phyloP scores from a whole-genome alignment of 2,888 invertebrate species.

The Dynastes hyllus region DNA sequence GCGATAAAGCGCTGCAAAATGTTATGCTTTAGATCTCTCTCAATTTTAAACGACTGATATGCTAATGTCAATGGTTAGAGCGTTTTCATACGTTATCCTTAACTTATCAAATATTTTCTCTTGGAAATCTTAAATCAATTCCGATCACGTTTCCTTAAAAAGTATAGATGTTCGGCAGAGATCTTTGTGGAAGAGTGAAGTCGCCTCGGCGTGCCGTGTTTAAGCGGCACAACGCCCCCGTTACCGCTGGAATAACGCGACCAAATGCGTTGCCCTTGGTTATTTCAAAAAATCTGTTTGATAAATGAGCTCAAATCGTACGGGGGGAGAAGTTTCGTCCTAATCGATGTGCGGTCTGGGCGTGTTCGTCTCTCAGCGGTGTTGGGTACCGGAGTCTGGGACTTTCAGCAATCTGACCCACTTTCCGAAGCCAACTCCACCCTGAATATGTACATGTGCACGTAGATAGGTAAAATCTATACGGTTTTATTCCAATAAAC shows the following conservation, averaged over 20 bases:
- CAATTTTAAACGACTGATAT: too few relatives aligned
- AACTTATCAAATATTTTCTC: background rate
- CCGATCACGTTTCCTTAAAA: background rate
- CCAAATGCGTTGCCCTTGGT: slow-evolving; percentile 27
- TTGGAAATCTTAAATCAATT: background rate
- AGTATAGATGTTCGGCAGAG: background rate
- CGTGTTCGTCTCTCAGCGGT: slow-evolving; percentile 49
- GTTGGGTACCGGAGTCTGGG: slow-evolving; percentile 43
- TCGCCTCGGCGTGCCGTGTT: background rate
- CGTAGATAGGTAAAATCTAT: background rate
- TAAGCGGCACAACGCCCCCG: background rate
- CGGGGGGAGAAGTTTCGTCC: slow-evolving; percentile 29
- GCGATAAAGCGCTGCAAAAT: too few relatives aligned
- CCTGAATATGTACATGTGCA: background rate
- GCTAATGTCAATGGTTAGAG: too few relatives aligned
- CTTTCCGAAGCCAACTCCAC: slow-evolving; percentile 42
- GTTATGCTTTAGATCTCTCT: too few relatives aligned
- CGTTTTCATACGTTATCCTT: too few relatives aligned
- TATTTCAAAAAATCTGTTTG: slow-evolving; percentile 38
- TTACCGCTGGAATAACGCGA: background rate
- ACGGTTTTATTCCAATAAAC: background rate
- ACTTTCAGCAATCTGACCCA: slow-evolving; percentile 45
- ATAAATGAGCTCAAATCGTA: slow-evolving; percentile 25
- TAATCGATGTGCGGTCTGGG: slow-evolving; percentile 57
- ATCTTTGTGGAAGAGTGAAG: background rate